phyloP scores from a whole-genome alignment of 2,113 vertebrate genomes.

The Bubo bubo region DNA sequence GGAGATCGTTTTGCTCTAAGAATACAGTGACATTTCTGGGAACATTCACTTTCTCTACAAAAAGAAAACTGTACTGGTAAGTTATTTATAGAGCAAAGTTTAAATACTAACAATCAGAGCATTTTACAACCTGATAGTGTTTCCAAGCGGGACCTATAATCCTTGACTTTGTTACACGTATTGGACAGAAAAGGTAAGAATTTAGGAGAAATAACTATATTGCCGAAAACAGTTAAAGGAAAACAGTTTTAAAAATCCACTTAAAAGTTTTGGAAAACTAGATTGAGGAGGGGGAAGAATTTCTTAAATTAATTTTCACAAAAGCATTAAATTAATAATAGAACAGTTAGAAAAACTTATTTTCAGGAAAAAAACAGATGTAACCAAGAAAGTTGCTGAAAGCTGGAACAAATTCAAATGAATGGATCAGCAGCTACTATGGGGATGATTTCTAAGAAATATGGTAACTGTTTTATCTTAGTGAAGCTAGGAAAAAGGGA shows the following conservation, averaged over 20 bases:
- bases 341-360: background rate
- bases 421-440: background rate
- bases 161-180: background rate
- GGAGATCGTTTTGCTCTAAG: constrained; percentile 27
- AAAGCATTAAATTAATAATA: background rate
- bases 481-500: background rate
- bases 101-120: background rate
- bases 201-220: background rate
- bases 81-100: background rate
- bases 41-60: constrained; percentile 69
- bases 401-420: background rate
- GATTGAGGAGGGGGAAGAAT: background rate
- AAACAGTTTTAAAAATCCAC: background rate
- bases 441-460: background rate
- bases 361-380: background rate
- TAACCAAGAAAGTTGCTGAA: background rate
- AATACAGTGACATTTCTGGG: constrained; percentile 61
- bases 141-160: background rate
- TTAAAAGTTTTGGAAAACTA: background rate
- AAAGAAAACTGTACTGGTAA: background rate
- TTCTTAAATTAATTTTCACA: background rate
- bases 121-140: background rate
- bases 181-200: background rate
- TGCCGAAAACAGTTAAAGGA: background rate
- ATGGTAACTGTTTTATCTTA: background rate